phyloP scores from a whole-genome alignment of 2,113 vertebrate genomes.

The Oreochromis aureus region DNA sequence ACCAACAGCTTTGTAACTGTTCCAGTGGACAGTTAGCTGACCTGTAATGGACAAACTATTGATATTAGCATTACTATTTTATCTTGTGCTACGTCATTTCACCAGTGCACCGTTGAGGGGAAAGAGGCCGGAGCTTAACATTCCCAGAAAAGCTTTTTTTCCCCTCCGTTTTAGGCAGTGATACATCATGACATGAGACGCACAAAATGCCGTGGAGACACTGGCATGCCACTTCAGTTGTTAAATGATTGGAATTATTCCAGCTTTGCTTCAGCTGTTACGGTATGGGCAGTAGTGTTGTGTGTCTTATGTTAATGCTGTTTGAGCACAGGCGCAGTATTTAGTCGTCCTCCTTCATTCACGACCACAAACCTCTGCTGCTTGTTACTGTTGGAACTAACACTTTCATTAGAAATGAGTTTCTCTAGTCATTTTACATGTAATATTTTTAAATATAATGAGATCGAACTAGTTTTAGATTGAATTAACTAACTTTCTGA shows the following conservation, averaged over 20 bases:
- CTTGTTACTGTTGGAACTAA: not conserved
- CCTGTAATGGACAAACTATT: conserved; percentile 99
- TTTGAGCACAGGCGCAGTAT: not conserved
- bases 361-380: not conserved
- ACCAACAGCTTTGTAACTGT: conserved; percentile 99
- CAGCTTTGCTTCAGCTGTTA: not conserved
- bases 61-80: conserved; percentile 99
- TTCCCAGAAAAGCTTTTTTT: not conserved
- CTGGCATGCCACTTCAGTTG: not conserved
- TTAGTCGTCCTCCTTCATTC: not conserved
- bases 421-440: not conserved
- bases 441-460: not conserved
- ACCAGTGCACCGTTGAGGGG: conserved; percentile 60
- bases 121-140: not conserved
- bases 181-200: not conserved
- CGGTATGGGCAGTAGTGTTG: not conserved
- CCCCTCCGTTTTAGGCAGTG: not conserved
- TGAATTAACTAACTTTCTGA: not conserved
- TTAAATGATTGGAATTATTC: not conserved
- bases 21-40: conserved; percentile 98
- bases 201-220: not conserved
- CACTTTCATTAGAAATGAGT: not conserved
- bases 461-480: not conserved
- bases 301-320: not conserved
- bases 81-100: conserved; percentile 94